Percentiles rank a stretch among this genome's conserved stretches.
phyloP scores from a whole-genome alignment of 2,113 vertebrate genomes.

The Daphoenositta chrysoptera region DNA sequence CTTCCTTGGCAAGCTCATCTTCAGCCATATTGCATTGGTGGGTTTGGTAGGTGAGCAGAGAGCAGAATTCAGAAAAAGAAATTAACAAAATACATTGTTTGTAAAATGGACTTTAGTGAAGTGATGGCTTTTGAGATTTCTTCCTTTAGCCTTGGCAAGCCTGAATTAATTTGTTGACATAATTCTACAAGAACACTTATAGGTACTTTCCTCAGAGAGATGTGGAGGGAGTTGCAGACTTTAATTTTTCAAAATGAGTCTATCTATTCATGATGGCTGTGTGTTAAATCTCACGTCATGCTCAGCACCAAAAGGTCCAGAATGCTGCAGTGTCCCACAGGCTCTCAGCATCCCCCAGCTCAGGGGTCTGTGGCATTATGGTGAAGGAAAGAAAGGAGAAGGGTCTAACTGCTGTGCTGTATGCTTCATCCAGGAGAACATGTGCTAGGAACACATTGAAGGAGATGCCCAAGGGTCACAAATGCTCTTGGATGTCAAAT shows the following conservation, averaged over 20 bases:
- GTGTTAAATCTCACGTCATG: background rate
- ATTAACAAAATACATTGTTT: background rate
- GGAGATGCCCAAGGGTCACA: slow-evolving; percentile 38
- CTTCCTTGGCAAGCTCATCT: background rate
- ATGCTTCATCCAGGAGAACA: slow-evolving; percentile 23
- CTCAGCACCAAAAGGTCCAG: background rate
- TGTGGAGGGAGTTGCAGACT: background rate
- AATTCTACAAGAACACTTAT: background rate
- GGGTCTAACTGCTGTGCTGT: background rate
- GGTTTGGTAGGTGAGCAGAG: background rate
- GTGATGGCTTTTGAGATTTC: background rate
- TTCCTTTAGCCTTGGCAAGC: background rate
- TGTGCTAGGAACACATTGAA: slow-evolving; percentile 35
- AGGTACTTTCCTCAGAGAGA: background rate
- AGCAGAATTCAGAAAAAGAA: background rate
- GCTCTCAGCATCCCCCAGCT: background rate
- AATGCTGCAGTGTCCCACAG: background rate
- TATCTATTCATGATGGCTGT: background rate
- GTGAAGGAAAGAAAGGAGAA: background rate
- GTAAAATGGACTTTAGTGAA: background rate
- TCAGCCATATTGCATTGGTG: background rate
- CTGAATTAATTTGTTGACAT: background rate
- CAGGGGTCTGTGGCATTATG: background rate
- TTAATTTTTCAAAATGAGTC: background rate
- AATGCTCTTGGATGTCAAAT: slow-evolving; percentile 51